Percentiles rank a stretch among this genome's conserved stretches.
Conservation (phyloP, 2,113 vertebrate species). For the Andinoacara biseriatus region DNA sequence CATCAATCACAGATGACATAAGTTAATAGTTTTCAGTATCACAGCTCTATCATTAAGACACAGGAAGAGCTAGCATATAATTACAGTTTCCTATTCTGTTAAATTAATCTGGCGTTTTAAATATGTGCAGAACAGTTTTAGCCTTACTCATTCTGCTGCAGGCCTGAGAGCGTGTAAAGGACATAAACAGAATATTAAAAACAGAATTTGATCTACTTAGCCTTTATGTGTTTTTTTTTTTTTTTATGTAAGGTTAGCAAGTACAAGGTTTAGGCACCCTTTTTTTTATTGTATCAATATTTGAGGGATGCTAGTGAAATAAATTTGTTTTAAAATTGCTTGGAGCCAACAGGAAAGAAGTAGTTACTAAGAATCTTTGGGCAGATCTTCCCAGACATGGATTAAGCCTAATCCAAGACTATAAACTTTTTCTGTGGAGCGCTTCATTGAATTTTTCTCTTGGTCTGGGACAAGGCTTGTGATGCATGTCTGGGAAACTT, state of each 20-base stretch:
- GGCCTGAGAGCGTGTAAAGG: not conserved
- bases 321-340: not conserved
- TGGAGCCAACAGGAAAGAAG: not conserved
- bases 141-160: not conserved
- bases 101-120: conserved; percentile 3
- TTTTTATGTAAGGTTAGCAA: not conserved
- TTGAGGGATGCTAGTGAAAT: not conserved
- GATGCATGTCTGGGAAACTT: no score
- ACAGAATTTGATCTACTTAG: not conserved
- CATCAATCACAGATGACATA: not conserved
- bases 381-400: no score
- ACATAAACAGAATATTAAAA: not conserved
- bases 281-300: not conserved
- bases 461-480: no score
- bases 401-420: no score
- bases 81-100: not conserved
- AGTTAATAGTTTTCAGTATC: not conserved
- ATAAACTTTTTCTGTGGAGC: no score
- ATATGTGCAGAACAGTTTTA: not conserved
- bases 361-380: no score
- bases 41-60: not conserved
- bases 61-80: not conserved
- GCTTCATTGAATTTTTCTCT: no score
- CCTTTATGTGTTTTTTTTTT: not conserved
- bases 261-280: not conserved